Evolutionary conservation across 2,113 vertebrate genomes (phyloP).

Genomic region (Trogon melanurus): DNA sequence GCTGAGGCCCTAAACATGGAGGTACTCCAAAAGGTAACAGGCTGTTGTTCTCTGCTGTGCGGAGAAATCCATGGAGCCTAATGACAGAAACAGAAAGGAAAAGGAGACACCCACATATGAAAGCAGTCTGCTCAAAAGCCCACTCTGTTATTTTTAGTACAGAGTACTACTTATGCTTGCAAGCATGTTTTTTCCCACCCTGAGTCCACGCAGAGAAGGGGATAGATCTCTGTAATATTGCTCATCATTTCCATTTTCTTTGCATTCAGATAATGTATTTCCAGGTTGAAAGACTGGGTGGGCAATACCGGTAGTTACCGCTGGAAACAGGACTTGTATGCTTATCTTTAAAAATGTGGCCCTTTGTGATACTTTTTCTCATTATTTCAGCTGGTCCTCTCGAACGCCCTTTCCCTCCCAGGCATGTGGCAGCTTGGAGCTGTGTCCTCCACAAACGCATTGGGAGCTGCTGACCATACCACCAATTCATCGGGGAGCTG

Average conservation of each 20-base stretch:
- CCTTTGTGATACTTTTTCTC: background rate
- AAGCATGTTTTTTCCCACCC: background rate
- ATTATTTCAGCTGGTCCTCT: background rate
- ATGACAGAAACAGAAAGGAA: background rate
- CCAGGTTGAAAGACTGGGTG: background rate
- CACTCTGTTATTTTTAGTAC: background rate
- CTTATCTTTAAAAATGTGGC: background rate
- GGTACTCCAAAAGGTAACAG: background rate
- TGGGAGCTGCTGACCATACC: background rate
- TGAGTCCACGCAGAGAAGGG: background rate
- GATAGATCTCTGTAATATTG: background rate
- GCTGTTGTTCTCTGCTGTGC: background rate
- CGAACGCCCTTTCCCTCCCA: background rate
- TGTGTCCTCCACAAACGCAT: rapidly evolving
- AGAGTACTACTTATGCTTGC: background rate
- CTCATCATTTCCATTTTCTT: background rate
- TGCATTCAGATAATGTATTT: background rate
- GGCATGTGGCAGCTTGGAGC: rapidly evolving
- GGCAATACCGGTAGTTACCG: background rate
- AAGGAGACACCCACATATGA: background rate
- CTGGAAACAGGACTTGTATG: background rate
- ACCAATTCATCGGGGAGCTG: background rate
- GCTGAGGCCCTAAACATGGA: background rate
- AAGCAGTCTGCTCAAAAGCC: background rate
- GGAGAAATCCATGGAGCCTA: background rate